phyloP scores from a whole-genome alignment of 1,140 invertebrate genomes.

The Drosophila guanche region DNA sequence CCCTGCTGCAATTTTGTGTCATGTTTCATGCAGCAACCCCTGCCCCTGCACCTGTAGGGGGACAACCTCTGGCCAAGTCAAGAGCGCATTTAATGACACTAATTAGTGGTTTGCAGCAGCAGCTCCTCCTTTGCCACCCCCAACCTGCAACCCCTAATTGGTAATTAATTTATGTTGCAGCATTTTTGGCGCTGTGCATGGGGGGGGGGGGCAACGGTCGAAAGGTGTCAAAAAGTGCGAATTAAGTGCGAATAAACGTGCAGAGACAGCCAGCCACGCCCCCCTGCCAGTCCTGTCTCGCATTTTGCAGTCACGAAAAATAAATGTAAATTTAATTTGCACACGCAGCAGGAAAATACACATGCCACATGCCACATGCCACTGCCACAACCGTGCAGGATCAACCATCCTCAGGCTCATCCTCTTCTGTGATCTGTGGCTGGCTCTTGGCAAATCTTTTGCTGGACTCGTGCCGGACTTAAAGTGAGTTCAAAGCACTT shows the following conservation, averaged over 20 bases:
- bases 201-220: conserved; percentile 13
- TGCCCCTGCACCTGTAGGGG: not conserved
- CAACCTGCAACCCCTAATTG: conserved; percentile 68
- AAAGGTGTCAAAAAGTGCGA: conserved; percentile 81
- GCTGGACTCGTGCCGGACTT: too few relatives aligned
- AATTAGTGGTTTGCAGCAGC: conserved; percentile 76
- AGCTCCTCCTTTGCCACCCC: too few relatives aligned
- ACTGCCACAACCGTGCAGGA: too few relatives aligned
- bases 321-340: conserved; percentile 75
- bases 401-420: too few relatives aligned
- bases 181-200: conserved; percentile 65
- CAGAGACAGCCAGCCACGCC: conserved; percentile 51
- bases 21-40: conserved; percentile 53
- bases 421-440: too few relatives aligned
- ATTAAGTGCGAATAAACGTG: conserved; percentile 81
- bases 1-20: conserved; percentile 64
- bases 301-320: conserved; percentile 60
- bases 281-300: conserved; percentile 34
- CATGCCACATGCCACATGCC: too few relatives aligned
- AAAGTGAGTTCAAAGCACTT: conserved; percentile 24
- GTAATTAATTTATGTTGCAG: conserved; percentile 81
- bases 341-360: conserved; percentile 15
- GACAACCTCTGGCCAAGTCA: conserved; percentile 15
- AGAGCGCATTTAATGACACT: conserved; percentile 78
- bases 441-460: too few relatives aligned